A percentile compares a stretch with the other conserved stretches of the same genome.
Evolutionary conservation across 2,113 vertebrate genomes (phyloP).

Genomic region (Oryzias javanicus): DNA sequence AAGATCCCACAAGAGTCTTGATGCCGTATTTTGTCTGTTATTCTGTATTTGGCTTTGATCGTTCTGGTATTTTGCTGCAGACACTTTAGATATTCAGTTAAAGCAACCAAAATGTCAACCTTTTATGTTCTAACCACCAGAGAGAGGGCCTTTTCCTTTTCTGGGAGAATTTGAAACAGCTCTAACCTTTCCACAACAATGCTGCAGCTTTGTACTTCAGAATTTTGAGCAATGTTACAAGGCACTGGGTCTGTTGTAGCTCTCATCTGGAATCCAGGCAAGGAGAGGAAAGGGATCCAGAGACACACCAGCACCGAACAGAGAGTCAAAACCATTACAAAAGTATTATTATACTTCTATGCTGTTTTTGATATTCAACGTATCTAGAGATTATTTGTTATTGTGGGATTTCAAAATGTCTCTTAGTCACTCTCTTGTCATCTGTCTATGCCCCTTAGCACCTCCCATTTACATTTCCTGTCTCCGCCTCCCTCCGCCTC

Average conservation of each 20-base stretch:
- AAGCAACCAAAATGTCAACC: slow-evolving; percentile 73
- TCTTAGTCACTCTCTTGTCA: slow-evolving; percentile 13
- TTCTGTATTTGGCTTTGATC: slow-evolving; percentile 68
- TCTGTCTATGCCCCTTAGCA: slow-evolving; percentile 10
- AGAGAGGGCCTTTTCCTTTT: slow-evolving; percentile 67
- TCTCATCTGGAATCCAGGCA: slow-evolving; percentile 37
- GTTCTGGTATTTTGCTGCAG: slow-evolving; percentile 67
- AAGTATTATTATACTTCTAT: too few species aligned
- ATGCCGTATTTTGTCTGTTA: slow-evolving; percentile 50
- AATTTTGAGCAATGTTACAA: slow-evolving; percentile 51
- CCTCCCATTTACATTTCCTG: slow-evolving; percentile 15
- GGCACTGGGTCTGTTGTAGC: slow-evolving; percentile 49
- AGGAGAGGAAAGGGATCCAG: slow-evolving; percentile 4
- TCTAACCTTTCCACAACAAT: slow-evolving; percentile 75
- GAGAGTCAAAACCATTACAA: slow-evolving; percentile 26
- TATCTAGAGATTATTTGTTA: slow-evolving; percentile 27
- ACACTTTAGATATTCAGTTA: slow-evolving; percentile 70
- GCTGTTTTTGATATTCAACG: too few species aligned
- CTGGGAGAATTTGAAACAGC: slow-evolving; percentile 62
- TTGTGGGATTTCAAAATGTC: slow-evolving; percentile 1
- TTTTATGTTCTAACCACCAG: slow-evolving; percentile 51
- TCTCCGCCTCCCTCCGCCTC: slow-evolving; percentile 43
- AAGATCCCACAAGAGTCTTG: slow-evolving; percentile 49
- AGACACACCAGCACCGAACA: slow-evolving; percentile 37
- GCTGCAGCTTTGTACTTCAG: slow-evolving; percentile 59